These are phyloP conservation scores for Lasioglossum morio DNA, from an alignment of 2,888 invertebrate genomes.

Conservation along the genomic window DNA sequence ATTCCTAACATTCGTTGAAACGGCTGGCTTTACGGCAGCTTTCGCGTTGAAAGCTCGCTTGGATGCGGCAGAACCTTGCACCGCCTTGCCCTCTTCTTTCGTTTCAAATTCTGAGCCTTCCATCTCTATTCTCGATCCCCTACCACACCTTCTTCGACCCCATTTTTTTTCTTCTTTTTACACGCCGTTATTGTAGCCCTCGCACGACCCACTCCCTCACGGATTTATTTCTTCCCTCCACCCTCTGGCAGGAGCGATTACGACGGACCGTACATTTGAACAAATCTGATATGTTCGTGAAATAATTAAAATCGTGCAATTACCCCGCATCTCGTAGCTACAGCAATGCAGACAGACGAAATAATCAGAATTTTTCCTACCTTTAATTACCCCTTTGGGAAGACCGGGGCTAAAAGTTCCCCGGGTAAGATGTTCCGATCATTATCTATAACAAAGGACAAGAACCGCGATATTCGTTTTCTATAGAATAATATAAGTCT, in stretches of 20 bases:
- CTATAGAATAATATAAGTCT: too few relatives aligned
- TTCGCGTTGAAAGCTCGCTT: slow-evolving; percentile 71
- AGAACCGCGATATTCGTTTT: too few relatives aligned
- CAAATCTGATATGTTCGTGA: background rate
- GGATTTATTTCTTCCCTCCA: background rate
- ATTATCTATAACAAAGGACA: too few relatives aligned
- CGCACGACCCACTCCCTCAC: background rate
- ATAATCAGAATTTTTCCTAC: background rate
- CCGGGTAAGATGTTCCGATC: too few relatives aligned
- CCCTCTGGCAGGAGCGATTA: background rate
- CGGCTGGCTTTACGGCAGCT: slow-evolving; percentile 74
- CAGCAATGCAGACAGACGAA: too few relatives aligned
- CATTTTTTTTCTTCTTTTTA: slow-evolving; percentile 8
- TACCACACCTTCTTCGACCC: slow-evolving; percentile 21
- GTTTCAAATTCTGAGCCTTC: slow-evolving; percentile 42
- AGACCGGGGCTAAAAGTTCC: too few relatives aligned
- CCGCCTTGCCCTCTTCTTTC: slow-evolving; percentile 34
- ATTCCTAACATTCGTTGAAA: slow-evolving; percentile 76
- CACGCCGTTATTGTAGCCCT: background rate
- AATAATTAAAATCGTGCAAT: background rate
- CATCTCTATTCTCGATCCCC: slow-evolving; percentile 36
- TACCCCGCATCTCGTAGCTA: background rate
- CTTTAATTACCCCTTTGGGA: too few relatives aligned
- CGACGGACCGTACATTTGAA: background rate
- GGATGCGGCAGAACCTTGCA: slow-evolving; percentile 56